Percentiles rank a stretch among this genome's conserved stretches.
These are phyloP conservation scores for Carassius carassius DNA, from an alignment of 2,113 vertebrate genomes.

Conservation along the genomic window DNA sequence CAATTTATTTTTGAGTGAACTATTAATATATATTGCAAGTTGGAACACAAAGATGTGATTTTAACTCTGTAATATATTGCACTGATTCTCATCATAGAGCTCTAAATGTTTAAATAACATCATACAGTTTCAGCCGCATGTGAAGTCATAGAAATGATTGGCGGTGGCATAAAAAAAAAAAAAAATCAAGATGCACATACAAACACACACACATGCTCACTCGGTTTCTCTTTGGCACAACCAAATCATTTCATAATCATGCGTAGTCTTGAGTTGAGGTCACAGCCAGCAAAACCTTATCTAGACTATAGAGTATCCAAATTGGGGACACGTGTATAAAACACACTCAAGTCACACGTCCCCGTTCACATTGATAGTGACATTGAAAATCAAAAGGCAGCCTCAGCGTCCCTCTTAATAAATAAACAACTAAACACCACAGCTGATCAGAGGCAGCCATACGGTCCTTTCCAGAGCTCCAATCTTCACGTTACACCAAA, in stretches of 20 bases:
- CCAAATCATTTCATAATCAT: neutral
- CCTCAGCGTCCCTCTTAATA: neutral
- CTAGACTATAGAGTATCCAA: neutral
- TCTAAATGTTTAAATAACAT: neutral
- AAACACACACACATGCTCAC: neutral
- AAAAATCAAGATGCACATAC: neutral
- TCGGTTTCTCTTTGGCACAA: slow-evolving; percentile 21
- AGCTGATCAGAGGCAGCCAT: neutral
- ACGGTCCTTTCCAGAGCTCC: neutral
- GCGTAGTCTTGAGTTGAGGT: neutral
- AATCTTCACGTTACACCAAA: neutral
- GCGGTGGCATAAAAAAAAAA: neutral
- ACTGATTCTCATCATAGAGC: slow-evolving; percentile 30
- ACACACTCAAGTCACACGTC: neutral
- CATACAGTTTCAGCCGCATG: neutral
- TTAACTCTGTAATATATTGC: slow-evolving; percentile 26
- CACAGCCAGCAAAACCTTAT: neutral
- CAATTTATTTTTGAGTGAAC: neutral
- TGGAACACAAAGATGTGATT: neutral
- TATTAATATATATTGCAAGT: neutral
- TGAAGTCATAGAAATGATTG: neutral
- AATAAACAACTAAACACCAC: neutral
- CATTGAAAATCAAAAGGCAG: slow-evolving; percentile 25
- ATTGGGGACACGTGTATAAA: neutral
- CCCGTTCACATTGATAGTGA: slow-evolving; percentile 35